These are phyloP conservation scores for Champsocephalus esox DNA, from an alignment of 2,797 vertebrate genomes.

Conservation along the genomic window DNA sequence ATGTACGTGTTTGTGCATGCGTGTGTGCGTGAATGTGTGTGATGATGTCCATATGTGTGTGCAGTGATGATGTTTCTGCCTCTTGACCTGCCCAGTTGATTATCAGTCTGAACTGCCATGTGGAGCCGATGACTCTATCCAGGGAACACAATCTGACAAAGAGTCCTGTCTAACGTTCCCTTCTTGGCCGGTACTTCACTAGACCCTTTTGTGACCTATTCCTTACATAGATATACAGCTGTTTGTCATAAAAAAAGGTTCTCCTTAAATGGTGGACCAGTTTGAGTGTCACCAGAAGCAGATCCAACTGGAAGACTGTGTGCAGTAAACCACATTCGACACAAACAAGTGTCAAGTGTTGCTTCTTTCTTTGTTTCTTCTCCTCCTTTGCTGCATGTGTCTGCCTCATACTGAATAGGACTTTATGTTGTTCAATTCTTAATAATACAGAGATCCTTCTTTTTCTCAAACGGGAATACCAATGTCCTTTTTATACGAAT, in stretches of 20 bases:
- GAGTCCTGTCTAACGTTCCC: background rate
- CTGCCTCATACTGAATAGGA: background rate
- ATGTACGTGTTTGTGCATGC: background rate
- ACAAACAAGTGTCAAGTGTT: conserved; percentile 41
- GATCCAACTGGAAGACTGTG: conserved; percentile 23
- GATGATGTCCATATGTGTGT: background rate
- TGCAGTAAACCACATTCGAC: conserved; percentile 31
- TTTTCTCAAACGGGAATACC: conserved; percentile 13
- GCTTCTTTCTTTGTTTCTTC: background rate
- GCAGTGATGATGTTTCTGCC: background rate
- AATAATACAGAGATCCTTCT: background rate
- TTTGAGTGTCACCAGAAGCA: conserved; percentile 13
- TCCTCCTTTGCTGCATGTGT: background rate
- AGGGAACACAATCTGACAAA: conserved; percentile 1
- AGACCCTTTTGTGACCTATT: conserved; percentile 11
- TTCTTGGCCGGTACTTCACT: background rate
- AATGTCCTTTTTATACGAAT: background rate
- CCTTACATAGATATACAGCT: conserved; percentile 5
- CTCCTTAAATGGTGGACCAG: conserved; percentile 34
- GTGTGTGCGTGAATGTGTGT: background rate
- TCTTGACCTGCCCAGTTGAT: conserved; percentile 4
- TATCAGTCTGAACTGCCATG: background rate
- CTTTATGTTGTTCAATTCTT: background rate
- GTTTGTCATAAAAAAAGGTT: conserved; percentile 10
- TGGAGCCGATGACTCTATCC: conserved; percentile 13